Base-by-base conservation (phyloP, 2,113 vertebrate species). In the Nothobranchius furzeri region DNA sequence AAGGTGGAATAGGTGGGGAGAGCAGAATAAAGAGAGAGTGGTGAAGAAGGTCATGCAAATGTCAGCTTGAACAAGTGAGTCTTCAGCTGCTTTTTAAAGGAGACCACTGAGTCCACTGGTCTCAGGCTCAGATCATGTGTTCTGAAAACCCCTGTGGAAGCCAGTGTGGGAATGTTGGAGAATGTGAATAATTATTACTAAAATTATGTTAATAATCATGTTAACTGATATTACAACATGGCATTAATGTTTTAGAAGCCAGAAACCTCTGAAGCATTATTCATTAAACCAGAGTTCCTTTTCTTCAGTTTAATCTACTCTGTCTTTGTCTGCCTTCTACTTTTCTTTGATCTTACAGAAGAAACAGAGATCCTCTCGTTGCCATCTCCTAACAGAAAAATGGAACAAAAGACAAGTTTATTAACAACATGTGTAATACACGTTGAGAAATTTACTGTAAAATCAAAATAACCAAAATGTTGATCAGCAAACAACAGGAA, bases 311-410 rank as follows among this genome's bases (percentile, higher is more conserved):
- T 75, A 13, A 62, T 42, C 48, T 48, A 35, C 35, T 9, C 50
- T 50, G 42, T 55, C 65, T 15, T n/a, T 46, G 45, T 51, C 43
- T 51, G 15, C 15, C 54, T 75, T 72, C 37, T 61, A 36, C 9
- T 13, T 20, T 0, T 13, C 50, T 68, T 69, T 76, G 60, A 77
- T 70, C 47, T 49, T 12, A 9, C 12, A 11, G 30, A 61, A 61
- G 45, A 60, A 35, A 35, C 3, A 45, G 20, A 56, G 10, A 36
- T 15, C 25, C 9, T 24, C 35, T n/a, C 48, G 45, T 35, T 61
- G 15, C 6, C 59, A 36, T 35, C 13, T n/a, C 13, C 25, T 15
- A 48, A 46, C 59, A 11, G 24, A 36, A n/a, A 61, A 13, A 11
- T 12, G 7, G 25, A 36, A 61, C 3, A n/a, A 7, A 36, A 14